Base-by-base conservation (phyloP, 2,113 vertebrate genomes). In the Arothron firmamentum region DNA sequence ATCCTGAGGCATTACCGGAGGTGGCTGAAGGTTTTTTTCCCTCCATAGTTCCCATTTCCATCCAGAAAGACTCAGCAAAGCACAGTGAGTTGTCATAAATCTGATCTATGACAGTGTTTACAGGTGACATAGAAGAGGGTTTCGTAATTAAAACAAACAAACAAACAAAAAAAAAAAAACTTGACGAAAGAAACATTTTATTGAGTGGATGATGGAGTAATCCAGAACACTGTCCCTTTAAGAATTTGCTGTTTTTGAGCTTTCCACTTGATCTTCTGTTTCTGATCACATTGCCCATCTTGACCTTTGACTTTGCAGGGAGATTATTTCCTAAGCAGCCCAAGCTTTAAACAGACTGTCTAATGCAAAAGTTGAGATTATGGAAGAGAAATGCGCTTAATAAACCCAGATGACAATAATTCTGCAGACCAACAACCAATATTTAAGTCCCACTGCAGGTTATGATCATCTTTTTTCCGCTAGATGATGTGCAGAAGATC, bases 241-340 rank as follows among this genome's bases (percentile, higher is more conserved):
- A 38, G 34, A 9, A 12, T 38, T 34, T 41, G 51, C 45, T 41
- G 34, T 46, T 31, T 34, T 52, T 12, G 17, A 20, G 7, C 31
- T 59, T 34, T 42, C 54, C 11, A 34, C 52, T 16, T 17, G 1
- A 28, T 56, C 50, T 7, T 0, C 28, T 25, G 7, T 38, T 9
- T 12, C 23, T 55, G 18, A 54, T 21, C 51, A n/a, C 10, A 51
- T 10, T n/a, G 15, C 45, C 45, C 20, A 17, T 17, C 8, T 18
- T 43, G 25, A n/a, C 61, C 51, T 65, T 12, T 56, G 66, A 61
- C 52, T 8, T 28, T 43, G 6, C 48, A 25, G 52, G 48, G 47
- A 52, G 18, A 68, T 79, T 65, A 66, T 11, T 18, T 72, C 51
- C 52, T 52, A 23, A 23, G 21, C 21, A 23, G 21, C 21, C 21